Percentiles rank a stretch among this genome's conserved stretches.
Evolutionary conservation across 2,888 invertebrate species (phyloP).

Genomic region (Orthosia incerta): DNA sequence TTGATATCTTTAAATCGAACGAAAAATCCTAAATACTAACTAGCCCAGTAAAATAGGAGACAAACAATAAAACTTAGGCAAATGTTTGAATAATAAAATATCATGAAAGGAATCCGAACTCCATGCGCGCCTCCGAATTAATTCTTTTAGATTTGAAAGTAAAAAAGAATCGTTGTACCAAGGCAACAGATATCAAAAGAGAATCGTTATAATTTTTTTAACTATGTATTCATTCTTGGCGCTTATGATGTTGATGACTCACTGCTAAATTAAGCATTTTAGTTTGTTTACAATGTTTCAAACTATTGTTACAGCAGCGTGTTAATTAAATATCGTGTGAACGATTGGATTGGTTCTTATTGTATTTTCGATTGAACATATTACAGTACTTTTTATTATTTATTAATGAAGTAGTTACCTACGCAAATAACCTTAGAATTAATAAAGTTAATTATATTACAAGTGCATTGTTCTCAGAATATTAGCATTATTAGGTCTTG

Average conservation of each 20-base stretch:
- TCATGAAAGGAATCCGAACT: neutral
- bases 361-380: conserved; percentile 1
- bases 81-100: neutral
- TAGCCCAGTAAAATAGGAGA: neutral
- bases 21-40: neutral
- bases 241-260: conserved; percentile 40
- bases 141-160: conserved; percentile 78
- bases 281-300: conserved; percentile 55
- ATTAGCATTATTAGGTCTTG: neutral
- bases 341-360: conserved; percentile 18
- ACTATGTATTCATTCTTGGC: conserved; percentile 34
- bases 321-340: conserved; percentile 42
- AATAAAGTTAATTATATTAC: neutral
- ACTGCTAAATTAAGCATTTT: conserved; percentile 47
- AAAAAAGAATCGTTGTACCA: conserved; percentile 78
- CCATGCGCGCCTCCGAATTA: conserved; percentile 5
- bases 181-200: conserved; percentile 73
- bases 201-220: conserved; percentile 45
- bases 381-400: neutral
- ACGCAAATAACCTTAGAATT: neutral
- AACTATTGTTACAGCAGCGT: conserved; percentile 35
- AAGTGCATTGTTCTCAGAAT: neutral
- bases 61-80: too few relatives aligned
- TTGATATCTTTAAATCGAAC: neutral
- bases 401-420: neutral